Conservation (phyloP, 1,140 invertebrate genomes). For the Melitaea cinxia region DNA sequence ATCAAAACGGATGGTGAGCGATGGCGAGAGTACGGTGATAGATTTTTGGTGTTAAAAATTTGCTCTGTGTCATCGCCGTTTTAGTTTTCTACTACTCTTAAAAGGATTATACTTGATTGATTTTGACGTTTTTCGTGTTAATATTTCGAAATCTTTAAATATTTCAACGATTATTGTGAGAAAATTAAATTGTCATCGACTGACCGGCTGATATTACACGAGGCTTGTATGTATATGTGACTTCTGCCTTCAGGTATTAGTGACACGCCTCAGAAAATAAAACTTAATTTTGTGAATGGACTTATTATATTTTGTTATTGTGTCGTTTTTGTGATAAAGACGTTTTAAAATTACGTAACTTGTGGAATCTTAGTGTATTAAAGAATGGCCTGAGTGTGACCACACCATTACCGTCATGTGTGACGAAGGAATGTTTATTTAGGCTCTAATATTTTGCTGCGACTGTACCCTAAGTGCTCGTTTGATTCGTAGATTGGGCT, state of each 20-base stretch:
- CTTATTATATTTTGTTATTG: constrained; percentile 75
- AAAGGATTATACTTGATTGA: constrained; percentile 63
- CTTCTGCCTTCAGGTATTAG: constrained; percentile 79
- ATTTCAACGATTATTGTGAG: constrained; percentile 66
- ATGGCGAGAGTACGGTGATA: constrained; percentile 65
- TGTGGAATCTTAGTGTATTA: constrained; percentile 79
- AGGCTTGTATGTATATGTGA: constrained; percentile 81
- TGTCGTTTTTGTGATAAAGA: constrained; percentile 78
- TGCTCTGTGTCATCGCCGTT: constrained; percentile 77
- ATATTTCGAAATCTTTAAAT: constrained; percentile 58
- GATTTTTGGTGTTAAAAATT: constrained; percentile 81
- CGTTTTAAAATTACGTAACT: constrained; percentile 80
- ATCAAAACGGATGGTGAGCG: constrained; percentile 57
- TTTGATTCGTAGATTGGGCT: constrained; percentile 71
- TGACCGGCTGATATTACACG: constrained; percentile 82
- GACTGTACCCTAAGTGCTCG: constrained; percentile 74
- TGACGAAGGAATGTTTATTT: constrained; percentile 81
- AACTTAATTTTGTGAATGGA: constrained; percentile 76
- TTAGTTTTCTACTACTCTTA: constrained; percentile 65
- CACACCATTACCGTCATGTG: constrained; percentile 80
- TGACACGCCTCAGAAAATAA: constrained; percentile 81
- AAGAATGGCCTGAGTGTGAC: constrained; percentile 80
- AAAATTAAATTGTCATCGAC: constrained; percentile 80
- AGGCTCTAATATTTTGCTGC: constrained; percentile 78
- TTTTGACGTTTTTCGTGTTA: constrained; percentile 68